Percentiles rank a stretch among this genome's conserved stretches.
Evolutionary conservation across 2,113 vertebrate species (phyloP).

Genomic region (Varanus komodoensis): DNA sequence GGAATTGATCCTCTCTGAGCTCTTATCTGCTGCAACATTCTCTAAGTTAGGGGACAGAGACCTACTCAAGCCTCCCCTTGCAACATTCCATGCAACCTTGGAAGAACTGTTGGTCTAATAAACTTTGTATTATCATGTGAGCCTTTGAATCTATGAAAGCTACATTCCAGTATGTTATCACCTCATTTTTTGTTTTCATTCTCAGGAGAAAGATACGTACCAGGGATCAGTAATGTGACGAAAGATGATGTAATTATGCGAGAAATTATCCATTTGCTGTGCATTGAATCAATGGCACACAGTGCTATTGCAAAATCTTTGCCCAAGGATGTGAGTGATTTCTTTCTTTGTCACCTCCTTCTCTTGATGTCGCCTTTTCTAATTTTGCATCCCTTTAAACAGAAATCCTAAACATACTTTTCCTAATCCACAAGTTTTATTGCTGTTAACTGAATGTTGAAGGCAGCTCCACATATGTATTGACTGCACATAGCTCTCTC

Average conservation of each 20-base stretch:
- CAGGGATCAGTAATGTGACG: constrained; percentile 91
- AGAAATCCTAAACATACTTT: constrained; percentile 7
- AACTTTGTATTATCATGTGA: neutral
- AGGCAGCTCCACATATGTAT: neutral
- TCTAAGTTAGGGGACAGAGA: neutral
- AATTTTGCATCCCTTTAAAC: neutral
- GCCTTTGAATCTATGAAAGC: neutral
- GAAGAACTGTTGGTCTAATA: neutral
- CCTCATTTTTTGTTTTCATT: constrained; percentile 28
- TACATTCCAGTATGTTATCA: neutral
- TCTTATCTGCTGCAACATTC: neutral
- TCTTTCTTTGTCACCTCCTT: neutral
- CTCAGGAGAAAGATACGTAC: constrained; percentile 93
- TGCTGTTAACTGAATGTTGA: neutral
- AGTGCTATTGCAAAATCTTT: constrained; percentile 92
- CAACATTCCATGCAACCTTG: neutral
- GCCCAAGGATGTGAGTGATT: constrained; percentile 90
- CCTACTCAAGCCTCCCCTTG: neutral
- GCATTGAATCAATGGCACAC: constrained; percentile 98
- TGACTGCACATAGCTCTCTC: neutral
- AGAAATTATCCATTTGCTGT: constrained; percentile 94
- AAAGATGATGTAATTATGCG: constrained; percentile 94
- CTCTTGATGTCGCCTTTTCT: neutral
- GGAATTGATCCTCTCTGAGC: neutral
- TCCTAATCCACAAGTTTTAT: constrained; percentile 12